phyloP scores from a whole-genome alignment of 2,113 vertebrate genomes.

The Otolemur garnettii region DNA sequence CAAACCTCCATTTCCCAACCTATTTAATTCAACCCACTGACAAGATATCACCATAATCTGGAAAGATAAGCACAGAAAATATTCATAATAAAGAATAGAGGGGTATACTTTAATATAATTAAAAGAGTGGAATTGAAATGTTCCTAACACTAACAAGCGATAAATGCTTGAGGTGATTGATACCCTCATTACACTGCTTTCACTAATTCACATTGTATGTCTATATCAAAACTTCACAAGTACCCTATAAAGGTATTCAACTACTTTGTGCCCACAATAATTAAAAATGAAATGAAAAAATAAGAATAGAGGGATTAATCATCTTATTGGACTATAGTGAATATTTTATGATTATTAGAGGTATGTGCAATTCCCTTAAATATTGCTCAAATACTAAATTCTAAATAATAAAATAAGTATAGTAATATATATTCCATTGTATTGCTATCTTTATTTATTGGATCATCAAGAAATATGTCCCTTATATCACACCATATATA shows the following conservation, averaged over 20 bases:
- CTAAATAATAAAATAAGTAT: conserved; percentile 36
- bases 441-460: neutral
- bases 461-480: conserved; percentile 25
- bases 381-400: conserved; percentile 5
- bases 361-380: neutral
- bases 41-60: conserved; percentile 14
- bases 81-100: neutral
- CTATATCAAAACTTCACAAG: too few species aligned
- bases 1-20: neutral
- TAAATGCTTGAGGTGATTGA: too few species aligned
- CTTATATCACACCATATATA: neutral
- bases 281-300: neutral
- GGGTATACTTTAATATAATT: too few species aligned
- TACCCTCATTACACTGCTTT: too few species aligned
- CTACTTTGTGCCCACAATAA: too few species aligned
- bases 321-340: neutral
- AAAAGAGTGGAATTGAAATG: too few species aligned
- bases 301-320: neutral
- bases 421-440: neutral
- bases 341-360: neutral
- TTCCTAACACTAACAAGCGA: too few species aligned
- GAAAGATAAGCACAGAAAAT: conserved; percentile 15
- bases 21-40: neutral
- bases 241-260: too few species aligned
- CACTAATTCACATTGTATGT: too few species aligned